A percentile compares a stretch with the other conserved stretches of the same genome.
Conservation (phyloP, 2,888 invertebrate species). For the Athalia circularis region DNA sequence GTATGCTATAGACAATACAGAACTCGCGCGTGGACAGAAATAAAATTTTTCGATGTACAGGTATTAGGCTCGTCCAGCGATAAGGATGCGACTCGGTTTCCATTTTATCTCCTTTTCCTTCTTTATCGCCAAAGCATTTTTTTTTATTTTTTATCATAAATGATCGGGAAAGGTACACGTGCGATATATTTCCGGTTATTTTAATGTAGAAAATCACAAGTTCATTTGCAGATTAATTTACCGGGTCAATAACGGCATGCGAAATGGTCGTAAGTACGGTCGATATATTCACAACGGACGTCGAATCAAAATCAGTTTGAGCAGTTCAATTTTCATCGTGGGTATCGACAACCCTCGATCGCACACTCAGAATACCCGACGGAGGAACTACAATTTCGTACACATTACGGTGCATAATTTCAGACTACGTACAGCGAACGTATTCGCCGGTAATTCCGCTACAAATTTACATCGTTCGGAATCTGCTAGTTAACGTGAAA, state of each 20-base stretch:
- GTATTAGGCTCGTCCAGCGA: conserved; percentile 8
- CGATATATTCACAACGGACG: background rate
- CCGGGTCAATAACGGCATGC: background rate
- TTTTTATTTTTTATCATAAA: no score
- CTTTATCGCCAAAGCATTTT: no score
- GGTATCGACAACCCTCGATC: background rate
- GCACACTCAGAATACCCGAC: background rate
- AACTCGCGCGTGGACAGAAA: conserved; percentile 27
- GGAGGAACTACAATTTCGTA: no score
- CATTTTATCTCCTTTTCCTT: no score
- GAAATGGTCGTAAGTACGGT: background rate
- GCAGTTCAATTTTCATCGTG: background rate
- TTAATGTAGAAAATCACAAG: no score
- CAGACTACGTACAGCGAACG: no score
- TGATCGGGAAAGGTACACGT: no score
- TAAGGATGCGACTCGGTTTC: background rate
- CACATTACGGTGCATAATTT: no score
- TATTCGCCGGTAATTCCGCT: no score
- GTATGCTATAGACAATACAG: conserved; percentile 29
- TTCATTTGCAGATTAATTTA: background rate
- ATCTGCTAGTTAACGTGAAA: no score
- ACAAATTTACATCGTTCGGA: no score
- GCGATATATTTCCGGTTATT: no score
- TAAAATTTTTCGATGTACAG: conserved; percentile 7
- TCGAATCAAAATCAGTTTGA: conserved; percentile 13